Conservation (phyloP, 2,113 vertebrate genomes). For the Uria aalge region DNA sequence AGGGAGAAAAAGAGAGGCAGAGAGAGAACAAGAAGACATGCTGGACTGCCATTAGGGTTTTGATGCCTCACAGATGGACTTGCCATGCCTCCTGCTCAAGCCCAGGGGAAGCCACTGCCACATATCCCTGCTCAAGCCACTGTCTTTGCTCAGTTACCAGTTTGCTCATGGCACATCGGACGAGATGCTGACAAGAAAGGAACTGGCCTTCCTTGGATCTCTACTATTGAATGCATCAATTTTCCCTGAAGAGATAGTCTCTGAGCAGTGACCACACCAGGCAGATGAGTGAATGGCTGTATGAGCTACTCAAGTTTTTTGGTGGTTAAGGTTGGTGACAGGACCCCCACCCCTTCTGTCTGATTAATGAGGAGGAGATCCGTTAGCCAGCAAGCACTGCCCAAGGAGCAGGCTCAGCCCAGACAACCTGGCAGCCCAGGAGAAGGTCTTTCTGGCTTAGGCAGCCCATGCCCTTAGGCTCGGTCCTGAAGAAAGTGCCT, state of each 20-base stretch:
- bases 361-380: background rate
- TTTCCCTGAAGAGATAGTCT: background rate
- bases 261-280: background rate
- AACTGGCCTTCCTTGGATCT: background rate
- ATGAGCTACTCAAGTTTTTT: background rate
- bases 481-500: background rate
- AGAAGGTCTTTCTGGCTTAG: background rate
- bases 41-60: conserved; percentile 24
- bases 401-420: background rate
- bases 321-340: background rate
- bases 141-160: background rate
- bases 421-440: background rate
- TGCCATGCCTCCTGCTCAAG: background rate
- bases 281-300: background rate
- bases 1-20: background rate
- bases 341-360: background rate
- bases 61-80: conserved; percentile 41
- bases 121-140: background rate
- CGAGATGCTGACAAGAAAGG: background rate
- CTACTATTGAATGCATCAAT: background rate
- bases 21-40: background rate
- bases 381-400: background rate
- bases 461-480: background rate
- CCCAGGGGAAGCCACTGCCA: background rate
- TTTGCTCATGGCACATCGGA: background rate